Evolutionary conservation across 2,113 vertebrate genomes (phyloP), one percentile per base, ranked within the genome.

Genomic region (Siniperca chuatsi): DNA sequence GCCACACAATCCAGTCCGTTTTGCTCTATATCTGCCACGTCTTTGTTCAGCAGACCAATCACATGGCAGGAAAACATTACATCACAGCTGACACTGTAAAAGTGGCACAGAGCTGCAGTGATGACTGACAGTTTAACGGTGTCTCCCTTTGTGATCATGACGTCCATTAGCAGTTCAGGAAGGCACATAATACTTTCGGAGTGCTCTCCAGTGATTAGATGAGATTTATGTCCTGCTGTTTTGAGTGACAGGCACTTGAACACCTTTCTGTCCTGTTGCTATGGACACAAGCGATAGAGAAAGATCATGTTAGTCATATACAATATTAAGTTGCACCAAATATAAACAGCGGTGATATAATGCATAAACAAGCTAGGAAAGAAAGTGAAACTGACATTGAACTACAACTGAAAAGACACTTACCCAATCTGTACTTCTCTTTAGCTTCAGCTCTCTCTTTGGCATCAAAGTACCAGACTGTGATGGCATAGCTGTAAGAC

Each of bases 401-500:
- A 5, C 12, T 11, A 16, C 1, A 2, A 48, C 2, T 10, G 12
- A 23, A 18, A 20, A 82, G 42, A 70, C 42, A 65, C 93, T 84
- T 88, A 98, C 97, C 97, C 82, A 97, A 89, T 90, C 91, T 94
- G 92, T 97, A 97, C 89, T 96, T 97, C 91, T 97, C 97, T 92
- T 97, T 98, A 89, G 97, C 97, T 87, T 97, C 96, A 46, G 96
- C 95, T 87, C 97, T 92, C 92, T 98, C 97, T 95, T 97, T 97
- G 83, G 97, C 97, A 85, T 98, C 97, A 90, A 98, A 98, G 96
- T 98, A 98, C 97, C 97, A 98, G 93, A 98, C 97, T 23, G 97
- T 98, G 95, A 98, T 97, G 91, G 97, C 97, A 84, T 97, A 98
- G 88, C 97, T 98, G 92, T 6, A 75, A 88, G 20, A 89, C 58